Base-by-base conservation (phyloP, 2,113 vertebrate genomes). In the Paracanthobrama guichenoti region DNA sequence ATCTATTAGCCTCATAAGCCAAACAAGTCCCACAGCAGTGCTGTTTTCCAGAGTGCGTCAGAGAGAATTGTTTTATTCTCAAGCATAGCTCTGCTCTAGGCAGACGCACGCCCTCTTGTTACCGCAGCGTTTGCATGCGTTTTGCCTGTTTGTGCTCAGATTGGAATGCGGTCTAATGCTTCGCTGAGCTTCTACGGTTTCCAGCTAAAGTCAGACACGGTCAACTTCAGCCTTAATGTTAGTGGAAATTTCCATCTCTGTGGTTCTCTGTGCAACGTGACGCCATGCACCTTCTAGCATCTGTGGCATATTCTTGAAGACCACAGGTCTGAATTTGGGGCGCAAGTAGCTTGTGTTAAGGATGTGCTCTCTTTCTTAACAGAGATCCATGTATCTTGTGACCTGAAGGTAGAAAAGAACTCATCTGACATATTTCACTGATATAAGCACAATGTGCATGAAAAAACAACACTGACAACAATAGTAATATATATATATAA, bases 71-170 rank as follows among this genome's bases (percentile, higher is more conserved):
- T 79, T 83, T 59, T 79, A 74, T 62, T 81, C 67, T 85, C 42
- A 39, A 78, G 44, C 42, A 10, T 35, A 28, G 75, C 50, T 78
- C 12, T 12, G 78, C 77, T 80, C 28, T 24, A 64, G 18, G 55
- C 84, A 35, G 42, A 42, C 2, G 50, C 83, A 67, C 18, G 55
- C 31, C 62, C 26, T 74, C 12, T 75, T 24, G 13, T 42, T 71
- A 62, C 81, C 59, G 26, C 39, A 60, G 18, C 6, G 82, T 88
- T 87, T 86, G 80, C 84, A 88, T 88, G 72, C 59, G 8, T 57
- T 87, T 88, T 90, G 78, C 78, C 79, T 86, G 62, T 69, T 72
- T 83, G 81, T 66, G 59, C 76, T 53, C 78, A 46, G 83, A 66
- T 69, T 83, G 83, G 44, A 86, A 86, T 59, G 28, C 0, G 75